Evolutionary conservation across 2,888 invertebrate species (phyloP).

Genomic region (Chrysopilus asiliformis): DNA sequence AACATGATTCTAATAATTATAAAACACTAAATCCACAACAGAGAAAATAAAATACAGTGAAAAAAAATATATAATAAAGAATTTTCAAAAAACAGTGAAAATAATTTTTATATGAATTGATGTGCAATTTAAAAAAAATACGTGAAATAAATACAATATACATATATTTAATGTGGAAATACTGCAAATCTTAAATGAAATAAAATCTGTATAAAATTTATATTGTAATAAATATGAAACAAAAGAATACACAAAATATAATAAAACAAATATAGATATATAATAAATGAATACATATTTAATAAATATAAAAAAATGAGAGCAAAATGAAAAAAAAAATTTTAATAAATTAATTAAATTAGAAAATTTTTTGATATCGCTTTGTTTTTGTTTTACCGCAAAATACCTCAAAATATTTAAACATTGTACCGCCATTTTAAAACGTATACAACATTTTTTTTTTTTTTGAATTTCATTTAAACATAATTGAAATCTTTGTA

Average conservation of each 20-base stretch:
- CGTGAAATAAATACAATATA: no score
- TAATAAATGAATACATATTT: constrained; percentile 1
- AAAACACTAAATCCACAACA: no score
- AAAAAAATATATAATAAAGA: no score
- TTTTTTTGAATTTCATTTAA: no score
- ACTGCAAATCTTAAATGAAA: not conserved
- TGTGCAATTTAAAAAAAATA: no score
- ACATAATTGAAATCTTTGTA: no score
- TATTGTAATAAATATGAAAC: not conserved
- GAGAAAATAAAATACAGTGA: no score
- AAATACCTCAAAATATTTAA: constrained; percentile 11
- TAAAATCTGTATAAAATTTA: not conserved
- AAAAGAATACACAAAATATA: not conserved
- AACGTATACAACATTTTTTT: no score
- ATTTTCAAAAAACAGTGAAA: no score
- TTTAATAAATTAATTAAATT: not conserved
- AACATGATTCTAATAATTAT: no score
- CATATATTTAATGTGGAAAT: not conserved
- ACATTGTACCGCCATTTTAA: no score
- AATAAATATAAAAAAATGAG: not conserved
- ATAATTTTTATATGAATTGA: no score
- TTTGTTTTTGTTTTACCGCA: constrained; percentile 11
- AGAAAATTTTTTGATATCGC: constrained; percentile 5
- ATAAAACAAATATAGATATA: not conserved
- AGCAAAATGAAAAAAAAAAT: constrained; percentile 1